Evolutionary conservation across 1,140 invertebrate species (phyloP).

Genomic region (Drosophila bipectinata): DNA sequence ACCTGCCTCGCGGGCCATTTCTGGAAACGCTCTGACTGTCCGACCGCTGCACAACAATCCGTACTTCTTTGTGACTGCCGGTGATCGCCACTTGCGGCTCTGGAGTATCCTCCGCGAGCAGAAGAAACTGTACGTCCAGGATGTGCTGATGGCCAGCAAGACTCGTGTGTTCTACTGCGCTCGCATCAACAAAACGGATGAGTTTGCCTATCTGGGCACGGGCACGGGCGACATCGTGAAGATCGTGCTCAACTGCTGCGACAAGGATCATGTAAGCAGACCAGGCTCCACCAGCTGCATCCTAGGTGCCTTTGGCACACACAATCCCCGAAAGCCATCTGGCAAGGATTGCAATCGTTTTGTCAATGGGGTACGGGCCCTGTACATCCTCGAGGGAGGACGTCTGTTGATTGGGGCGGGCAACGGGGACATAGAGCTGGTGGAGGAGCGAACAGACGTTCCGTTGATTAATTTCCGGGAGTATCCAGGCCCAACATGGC

Average conservation of each 20-base stretch:
- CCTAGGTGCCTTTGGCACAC: slow-evolving; percentile 87
- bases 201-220: slow-evolving; percentile 92
- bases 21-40: slow-evolving; percentile 87
- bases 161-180: slow-evolving; percentile 88
- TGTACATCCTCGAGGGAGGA: slow-evolving; percentile 87
- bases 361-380: slow-evolving; percentile 87
- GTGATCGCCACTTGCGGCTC: slow-evolving; percentile 88
- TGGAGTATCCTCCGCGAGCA: slow-evolving; percentile 91
- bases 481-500: slow-evolving; percentile 85
- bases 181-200: slow-evolving; percentile 87
- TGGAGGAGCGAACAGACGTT: slow-evolving; percentile 86
- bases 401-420: slow-evolving; percentile 92
- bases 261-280: slow-evolving; percentile 85
- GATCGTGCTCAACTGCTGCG: slow-evolving; percentile 88
- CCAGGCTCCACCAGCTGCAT: slow-evolving; percentile 86
- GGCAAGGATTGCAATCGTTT: slow-evolving; percentile 82
- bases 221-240: slow-evolving; percentile 88
- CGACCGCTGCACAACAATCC: slow-evolving; percentile 85
- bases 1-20: slow-evolving; percentile 87
- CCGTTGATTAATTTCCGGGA: slow-evolving; percentile 82
- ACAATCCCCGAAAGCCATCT: slow-evolving; percentile 74
- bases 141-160: slow-evolving; percentile 90
- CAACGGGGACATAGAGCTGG: slow-evolving; percentile 90
- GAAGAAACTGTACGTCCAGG: slow-evolving; percentile 88
- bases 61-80: slow-evolving; percentile 88